Conservation (phyloP, 2,888 invertebrate genomes). For the Dolomedes plantarius region DNA sequence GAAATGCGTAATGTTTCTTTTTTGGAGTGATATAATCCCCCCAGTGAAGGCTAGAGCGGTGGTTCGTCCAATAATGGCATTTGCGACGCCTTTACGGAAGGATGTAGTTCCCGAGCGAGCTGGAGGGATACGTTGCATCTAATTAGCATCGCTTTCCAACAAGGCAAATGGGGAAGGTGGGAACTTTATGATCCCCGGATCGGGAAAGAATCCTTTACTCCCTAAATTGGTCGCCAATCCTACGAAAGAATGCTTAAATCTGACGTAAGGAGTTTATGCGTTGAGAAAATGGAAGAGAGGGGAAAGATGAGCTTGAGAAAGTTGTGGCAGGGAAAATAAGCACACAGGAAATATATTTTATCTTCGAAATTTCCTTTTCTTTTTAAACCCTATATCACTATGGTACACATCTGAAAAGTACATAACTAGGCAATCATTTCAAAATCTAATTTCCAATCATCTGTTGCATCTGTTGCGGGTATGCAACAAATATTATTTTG, state of each 20-base stretch:
- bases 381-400: too few species aligned
- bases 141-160: conserved; percentile 58
- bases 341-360: too few species aligned
- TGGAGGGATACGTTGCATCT: conserved; percentile 58
- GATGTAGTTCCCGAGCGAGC: conserved; percentile 38
- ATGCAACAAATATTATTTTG: too few species aligned
- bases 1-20: conserved; percentile 57
- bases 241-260: conserved; percentile 6
- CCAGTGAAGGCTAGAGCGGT: conserved; percentile 42
- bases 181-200: neutral
- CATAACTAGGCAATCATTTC: too few species aligned
- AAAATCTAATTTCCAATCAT: too few species aligned
- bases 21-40: conserved; percentile 60
- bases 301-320: neutral
- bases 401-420: too few species aligned
- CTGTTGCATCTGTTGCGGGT: too few species aligned
- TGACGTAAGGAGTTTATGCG: neutral
- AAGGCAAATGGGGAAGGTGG: conserved; percentile 26
- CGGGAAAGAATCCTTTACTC: conserved; percentile 12
- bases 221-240: conserved; percentile 8
- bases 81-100: conserved; percentile 62
- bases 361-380: too few species aligned
- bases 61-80: conserved; percentile 63
- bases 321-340: neutral
- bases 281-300: neutral